A percentile compares a stretch with the other conserved stretches of the same genome.
Evolutionary conservation across 2,113 vertebrate species (phyloP).

Genomic region (Raja brachyura): DNA sequence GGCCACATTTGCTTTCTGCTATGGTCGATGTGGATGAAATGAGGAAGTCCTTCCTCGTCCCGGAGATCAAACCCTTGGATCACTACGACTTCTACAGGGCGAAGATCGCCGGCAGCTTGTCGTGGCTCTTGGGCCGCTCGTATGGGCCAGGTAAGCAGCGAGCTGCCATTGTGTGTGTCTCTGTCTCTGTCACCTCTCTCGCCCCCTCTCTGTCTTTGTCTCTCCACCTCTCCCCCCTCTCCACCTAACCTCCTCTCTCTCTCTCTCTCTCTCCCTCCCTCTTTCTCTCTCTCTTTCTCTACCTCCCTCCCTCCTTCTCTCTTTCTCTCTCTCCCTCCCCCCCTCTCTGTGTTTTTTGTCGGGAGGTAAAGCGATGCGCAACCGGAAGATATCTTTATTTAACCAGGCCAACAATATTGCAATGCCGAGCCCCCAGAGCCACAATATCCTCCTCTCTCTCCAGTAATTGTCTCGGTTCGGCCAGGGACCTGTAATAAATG

Average conservation of each 20-base stretch:
- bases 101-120: constrained; percentile 78
- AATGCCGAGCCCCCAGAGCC: neutral
- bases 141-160: constrained; percentile 74
- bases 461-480: too few relatives aligned
- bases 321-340: too few relatives aligned
- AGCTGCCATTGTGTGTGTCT: neutral
- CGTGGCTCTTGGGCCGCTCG: constrained; percentile 76
- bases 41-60: constrained; percentile 78
- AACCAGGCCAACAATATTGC: neutral
- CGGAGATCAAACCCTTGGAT: constrained; percentile 81
- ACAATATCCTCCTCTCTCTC: too few relatives aligned
- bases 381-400: constrained; percentile 1
- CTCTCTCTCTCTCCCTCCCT: too few relatives aligned
- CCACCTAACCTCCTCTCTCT: too few relatives aligned
- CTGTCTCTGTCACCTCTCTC: too few relatives aligned
- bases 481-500: too few relatives aligned
- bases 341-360: constrained; percentile 20
- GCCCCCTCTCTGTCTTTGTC: too few relatives aligned
- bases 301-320: too few relatives aligned
- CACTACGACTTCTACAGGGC: constrained; percentile 75
- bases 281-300: too few relatives aligned
- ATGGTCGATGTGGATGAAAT: constrained; percentile 75
- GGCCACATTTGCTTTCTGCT: constrained; percentile 44
- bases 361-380: constrained; percentile 42
- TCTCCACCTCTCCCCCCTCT: too few relatives aligned